Base-by-base conservation (phyloP, 1,140 invertebrate genomes). In the Drosophila truncata region DNA sequence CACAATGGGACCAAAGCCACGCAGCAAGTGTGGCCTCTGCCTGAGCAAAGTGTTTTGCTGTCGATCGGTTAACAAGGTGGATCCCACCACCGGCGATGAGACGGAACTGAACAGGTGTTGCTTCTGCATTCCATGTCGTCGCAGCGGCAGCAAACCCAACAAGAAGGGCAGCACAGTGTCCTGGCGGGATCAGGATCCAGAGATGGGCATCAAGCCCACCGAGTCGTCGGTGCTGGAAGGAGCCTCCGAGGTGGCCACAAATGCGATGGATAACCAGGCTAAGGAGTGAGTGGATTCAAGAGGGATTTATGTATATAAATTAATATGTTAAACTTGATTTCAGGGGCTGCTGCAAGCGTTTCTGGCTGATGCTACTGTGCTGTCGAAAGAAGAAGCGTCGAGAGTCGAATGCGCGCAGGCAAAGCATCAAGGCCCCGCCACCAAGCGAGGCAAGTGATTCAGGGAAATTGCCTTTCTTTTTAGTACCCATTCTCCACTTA, bases 361-460 rank as follows among this genome's bases (percentile, higher is more conserved):
- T 91, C 44, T 92, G 83, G 80, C 60, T 78, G 6, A 86, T 78
- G 73, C 23, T 92, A 16, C 46, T 93, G 27, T 93, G 91, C 55
- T 94, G 91, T 41, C 74, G 74, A 20, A 93, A 93, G 52, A 92
- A 90, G 49, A 92, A 93, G 62, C 69, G 93, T 33, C 82, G 79
- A 1, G 85, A 82, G 14, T 88, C 93, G 4, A 93, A 94, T 41
- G 94, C 94, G 67, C 87, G 95, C 33, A 93, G 95, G 37, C 94
- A 94, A 55, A 95, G 95, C 58, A 92, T 95, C 67, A 95, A 94
- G 4, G 94, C 95, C 11, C 94, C 95, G 0, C 93, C 94, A 58
- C 94, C 95, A 16, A 94, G 94, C 39, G 95, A 95, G 93, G 95
- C 95, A 75, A 78, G 82, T 62, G 2, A 0, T 16, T 1, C 57